phyloP scores from a whole-genome alignment of 2,797 vertebrate species.

The Sebastiscus albofasciatus region DNA sequence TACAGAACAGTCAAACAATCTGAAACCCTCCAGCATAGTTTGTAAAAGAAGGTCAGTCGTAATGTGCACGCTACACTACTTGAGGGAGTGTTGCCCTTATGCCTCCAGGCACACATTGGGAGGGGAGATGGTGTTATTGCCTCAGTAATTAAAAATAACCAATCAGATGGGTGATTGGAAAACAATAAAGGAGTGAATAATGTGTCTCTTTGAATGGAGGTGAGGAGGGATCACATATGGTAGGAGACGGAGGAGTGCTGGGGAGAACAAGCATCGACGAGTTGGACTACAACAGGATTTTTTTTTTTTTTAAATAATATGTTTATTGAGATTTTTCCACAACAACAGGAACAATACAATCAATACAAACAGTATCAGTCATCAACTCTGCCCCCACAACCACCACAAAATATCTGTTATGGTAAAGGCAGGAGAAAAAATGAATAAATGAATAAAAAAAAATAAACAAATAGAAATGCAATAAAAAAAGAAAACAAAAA shows the following conservation, averaged over 20 bases:
- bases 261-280: neutral
- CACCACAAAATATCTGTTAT: no score
- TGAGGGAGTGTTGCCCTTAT: neutral
- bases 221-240: neutral
- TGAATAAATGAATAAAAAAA: no score
- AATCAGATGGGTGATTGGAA: neutral
- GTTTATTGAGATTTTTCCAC: no score
- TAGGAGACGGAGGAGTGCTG: neutral
- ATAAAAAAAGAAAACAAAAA: no score
- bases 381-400: no score
- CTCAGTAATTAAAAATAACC: neutral
- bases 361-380: no score
- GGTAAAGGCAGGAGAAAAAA: no score
- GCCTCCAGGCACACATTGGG: neutral
- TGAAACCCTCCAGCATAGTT: neutral
- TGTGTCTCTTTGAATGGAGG: neutral
- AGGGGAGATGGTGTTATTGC: neutral
- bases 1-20: neutral
- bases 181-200: neutral
- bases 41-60: neutral
- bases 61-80: neutral
- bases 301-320: no score
- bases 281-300: no score
- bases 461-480: no score
- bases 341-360: no score